Percentiles rank a stretch among this genome's conserved stretches.
Conservation (phyloP, 2,888 invertebrate species). For the Acrocyrtus sp. region DNA sequence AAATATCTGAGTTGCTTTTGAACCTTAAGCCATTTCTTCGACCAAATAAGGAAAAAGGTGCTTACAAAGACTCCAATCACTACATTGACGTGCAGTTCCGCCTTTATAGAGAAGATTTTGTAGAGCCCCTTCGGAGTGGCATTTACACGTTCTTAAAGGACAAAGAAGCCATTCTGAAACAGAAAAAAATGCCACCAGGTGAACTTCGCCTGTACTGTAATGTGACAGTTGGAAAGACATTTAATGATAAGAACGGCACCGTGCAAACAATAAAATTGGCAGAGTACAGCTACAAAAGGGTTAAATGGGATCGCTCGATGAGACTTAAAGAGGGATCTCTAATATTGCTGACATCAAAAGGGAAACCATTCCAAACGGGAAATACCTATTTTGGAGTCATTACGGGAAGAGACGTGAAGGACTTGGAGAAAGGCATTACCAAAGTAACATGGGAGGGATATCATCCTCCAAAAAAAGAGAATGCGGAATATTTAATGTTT, state of each 20-base stretch:
- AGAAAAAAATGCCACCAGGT: constrained; percentile 54
- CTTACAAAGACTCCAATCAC: constrained; percentile 74
- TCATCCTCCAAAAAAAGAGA: constrained; percentile 49
- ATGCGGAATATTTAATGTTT: constrained; percentile 73
- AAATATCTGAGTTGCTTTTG: constrained; percentile 46
- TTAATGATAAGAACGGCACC: constrained; percentile 36
- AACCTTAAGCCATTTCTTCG: constrained; percentile 68
- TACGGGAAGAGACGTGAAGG: constrained; percentile 70
- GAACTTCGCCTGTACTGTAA: constrained; percentile 57
- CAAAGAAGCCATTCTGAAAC: constrained; percentile 56
- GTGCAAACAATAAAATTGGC: constrained; percentile 50
- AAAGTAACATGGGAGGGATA: constrained; percentile 60
- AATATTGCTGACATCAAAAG: constrained; percentile 75
- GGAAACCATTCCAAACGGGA: constrained; percentile 73
- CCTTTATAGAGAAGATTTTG: constrained; percentile 82
- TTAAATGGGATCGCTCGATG: constrained; percentile 70
- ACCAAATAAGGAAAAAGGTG: constrained; percentile 73
- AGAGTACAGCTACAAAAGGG: constrained; percentile 63
- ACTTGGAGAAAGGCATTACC: constrained; percentile 72
- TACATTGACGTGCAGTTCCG: constrained; percentile 84
- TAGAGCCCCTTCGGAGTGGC: constrained; percentile 77
- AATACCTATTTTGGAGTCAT: constrained; percentile 76
- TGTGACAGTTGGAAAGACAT: constrained; percentile 45
- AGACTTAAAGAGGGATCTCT: constrained; percentile 78
- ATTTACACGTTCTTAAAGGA: constrained; percentile 71